Conservation (phyloP, 2,797 vertebrate species). For the Enteromius afrohamiltoni region DNA sequence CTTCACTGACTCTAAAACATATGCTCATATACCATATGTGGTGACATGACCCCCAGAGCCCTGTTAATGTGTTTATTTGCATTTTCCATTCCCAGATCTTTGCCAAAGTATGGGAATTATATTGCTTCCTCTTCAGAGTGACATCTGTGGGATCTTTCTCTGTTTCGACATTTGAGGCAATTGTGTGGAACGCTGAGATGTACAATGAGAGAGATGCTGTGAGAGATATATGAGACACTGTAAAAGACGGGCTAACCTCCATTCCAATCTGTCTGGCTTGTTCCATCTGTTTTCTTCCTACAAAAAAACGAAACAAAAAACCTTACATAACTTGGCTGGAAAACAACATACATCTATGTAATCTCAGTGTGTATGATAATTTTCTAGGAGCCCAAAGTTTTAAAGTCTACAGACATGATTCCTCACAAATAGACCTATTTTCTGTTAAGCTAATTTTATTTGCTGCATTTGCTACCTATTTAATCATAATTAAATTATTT, state of each 20-base stretch:
- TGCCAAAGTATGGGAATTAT: neutral
- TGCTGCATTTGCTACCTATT: too few relatives aligned
- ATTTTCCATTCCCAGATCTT: constrained; percentile 4
- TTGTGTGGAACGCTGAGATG: neutral
- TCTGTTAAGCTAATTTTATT: too few relatives aligned
- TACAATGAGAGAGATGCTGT: constrained; percentile 1
- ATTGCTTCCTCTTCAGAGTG: neutral
- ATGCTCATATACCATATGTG: neutral
- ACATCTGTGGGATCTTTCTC: neutral
- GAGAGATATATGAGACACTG: constrained; percentile 3
- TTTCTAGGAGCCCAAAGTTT: neutral
- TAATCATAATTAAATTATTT: too few relatives aligned
- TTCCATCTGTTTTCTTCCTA: neutral
- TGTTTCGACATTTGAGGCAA: neutral
- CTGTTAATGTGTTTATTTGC: constrained; percentile 16
- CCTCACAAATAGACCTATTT: too few relatives aligned
- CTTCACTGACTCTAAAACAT: neutral
- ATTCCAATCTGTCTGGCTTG: constrained; percentile 8
- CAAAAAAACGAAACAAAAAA: neutral
- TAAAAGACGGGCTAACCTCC: neutral
- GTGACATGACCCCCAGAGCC: neutral
- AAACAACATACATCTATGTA: constrained; percentile 12
- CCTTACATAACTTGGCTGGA: constrained; percentile 7
- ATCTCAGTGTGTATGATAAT: neutral
- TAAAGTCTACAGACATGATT: too few relatives aligned